A percentile compares a stretch with the other conserved stretches of the same genome.
phyloP scores from a whole-genome alignment of 2,113 vertebrate genomes.

The Ctenomys sociabilis region DNA sequence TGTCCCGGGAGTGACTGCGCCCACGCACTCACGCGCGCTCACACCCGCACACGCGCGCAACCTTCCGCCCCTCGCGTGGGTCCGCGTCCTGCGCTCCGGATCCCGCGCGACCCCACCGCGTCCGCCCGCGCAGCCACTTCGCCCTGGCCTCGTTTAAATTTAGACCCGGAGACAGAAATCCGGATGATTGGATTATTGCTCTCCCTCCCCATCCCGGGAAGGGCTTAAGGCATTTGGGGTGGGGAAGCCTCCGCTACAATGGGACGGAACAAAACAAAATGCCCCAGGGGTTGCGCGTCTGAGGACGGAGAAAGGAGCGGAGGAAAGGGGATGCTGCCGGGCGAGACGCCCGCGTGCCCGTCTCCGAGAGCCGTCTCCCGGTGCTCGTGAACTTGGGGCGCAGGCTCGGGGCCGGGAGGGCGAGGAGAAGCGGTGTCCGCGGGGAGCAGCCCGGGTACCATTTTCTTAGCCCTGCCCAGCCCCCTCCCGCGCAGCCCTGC shows the following conservation, averaged over 20 bases:
- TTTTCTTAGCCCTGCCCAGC: background rate
- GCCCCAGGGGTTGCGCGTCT: background rate
- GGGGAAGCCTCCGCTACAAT: background rate
- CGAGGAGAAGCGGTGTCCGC: background rate
- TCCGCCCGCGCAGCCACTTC: constrained; percentile 57
- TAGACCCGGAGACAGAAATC: constrained; percentile 43
- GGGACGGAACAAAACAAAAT: background rate
- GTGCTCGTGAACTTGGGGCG: no score
- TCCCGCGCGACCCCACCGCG: background rate
- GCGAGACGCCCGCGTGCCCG: accelerated
- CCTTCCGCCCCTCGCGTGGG: background rate
- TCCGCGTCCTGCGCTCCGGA: background rate
- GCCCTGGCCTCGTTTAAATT: constrained; percentile 60
- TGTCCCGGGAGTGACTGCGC: background rate
- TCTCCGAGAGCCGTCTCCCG: background rate
- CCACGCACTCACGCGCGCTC: background rate
- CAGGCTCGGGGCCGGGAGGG: background rate
- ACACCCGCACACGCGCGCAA: background rate
- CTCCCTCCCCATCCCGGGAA: background rate
- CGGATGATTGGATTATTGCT: constrained; percentile 29
- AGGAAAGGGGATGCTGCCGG: background rate
- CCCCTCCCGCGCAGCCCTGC: background rate
- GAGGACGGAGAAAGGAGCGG: background rate
- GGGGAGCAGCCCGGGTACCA: background rate
- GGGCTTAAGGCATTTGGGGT: background rate